These are phyloP conservation scores for Drosophila bipectinata DNA, from an alignment of 1,140 invertebrate genomes.

Conservation along the genomic window DNA sequence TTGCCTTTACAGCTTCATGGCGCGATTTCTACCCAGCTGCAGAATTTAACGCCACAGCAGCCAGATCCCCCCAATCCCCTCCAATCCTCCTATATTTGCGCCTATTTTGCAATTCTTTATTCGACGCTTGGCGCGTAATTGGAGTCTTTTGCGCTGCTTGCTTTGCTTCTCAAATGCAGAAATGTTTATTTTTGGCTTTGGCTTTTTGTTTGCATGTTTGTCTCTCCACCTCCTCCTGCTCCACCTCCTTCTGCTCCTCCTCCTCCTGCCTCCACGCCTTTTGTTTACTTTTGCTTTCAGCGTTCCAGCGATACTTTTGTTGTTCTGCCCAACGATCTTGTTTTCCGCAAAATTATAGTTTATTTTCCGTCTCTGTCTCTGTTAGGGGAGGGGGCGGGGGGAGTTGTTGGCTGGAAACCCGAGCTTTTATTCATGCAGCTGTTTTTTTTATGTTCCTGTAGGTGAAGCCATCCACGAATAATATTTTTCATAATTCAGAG, in stretches of 20 bases:
- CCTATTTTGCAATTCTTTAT: slow-evolving; percentile 59
- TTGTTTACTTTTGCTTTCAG: slow-evolving; percentile 64
- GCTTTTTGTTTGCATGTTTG: slow-evolving; percentile 32
- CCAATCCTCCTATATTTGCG: too few species aligned
- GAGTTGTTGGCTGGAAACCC: slow-evolving; percentile 56
- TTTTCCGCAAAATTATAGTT: slow-evolving; percentile 64
- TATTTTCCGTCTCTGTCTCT: slow-evolving; percentile 32
- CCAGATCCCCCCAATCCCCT: slow-evolving; percentile 8
- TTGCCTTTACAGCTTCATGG: slow-evolving; percentile 15
- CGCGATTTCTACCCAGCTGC: slow-evolving; percentile 22
- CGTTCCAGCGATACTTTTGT: slow-evolving; percentile 30
- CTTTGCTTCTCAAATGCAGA: slow-evolving; percentile 35
- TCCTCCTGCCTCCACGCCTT: slow-evolving; percentile 36
- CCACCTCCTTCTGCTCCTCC: slow-evolving; percentile 24
- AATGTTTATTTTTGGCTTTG: slow-evolving; percentile 73
- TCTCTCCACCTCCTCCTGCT: slow-evolving; percentile 9
- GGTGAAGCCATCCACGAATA: slow-evolving; percentile 9
- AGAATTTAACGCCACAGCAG: slow-evolving; percentile 20
- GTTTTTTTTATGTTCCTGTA: slow-evolving; percentile 30
- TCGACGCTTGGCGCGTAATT: slow-evolving; percentile 53
- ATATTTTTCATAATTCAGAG: slow-evolving; percentile 24
- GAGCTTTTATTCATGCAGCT: slow-evolving; percentile 62
- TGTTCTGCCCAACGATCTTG: slow-evolving; percentile 16
- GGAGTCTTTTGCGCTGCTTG: slow-evolving; percentile 52
- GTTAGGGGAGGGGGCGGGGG: slow-evolving; percentile 8